Percentiles rank a stretch among this genome's conserved stretches.
Conservation (phyloP, 1,140 invertebrate species). For the Hydropsyche tenuis region DNA sequence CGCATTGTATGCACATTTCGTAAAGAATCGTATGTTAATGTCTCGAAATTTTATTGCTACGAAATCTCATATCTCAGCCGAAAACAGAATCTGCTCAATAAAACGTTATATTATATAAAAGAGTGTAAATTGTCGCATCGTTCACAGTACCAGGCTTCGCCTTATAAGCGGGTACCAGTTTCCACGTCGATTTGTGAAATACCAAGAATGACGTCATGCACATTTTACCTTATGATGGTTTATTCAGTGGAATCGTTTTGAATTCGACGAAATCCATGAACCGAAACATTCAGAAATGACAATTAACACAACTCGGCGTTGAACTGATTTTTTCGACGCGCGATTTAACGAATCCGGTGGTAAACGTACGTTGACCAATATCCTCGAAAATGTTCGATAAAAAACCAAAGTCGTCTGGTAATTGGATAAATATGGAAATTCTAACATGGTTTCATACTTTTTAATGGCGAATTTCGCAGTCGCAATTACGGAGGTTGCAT, state of each 20-base stretch:
- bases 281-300: too few relatives aligned
- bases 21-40: too few relatives aligned
- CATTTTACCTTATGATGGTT: too few relatives aligned
- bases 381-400: background rate
- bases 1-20: too few relatives aligned
- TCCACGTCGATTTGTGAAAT: conserved; percentile 20
- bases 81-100: too few relatives aligned
- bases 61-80: too few relatives aligned
- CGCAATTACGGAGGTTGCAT: background rate
- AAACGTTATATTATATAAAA: too few relatives aligned
- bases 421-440: conserved; percentile 12
- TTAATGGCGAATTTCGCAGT: conserved; percentile 4
- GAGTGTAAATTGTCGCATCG: conserved; percentile 5
- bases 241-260: too few relatives aligned
- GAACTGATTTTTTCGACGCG: too few relatives aligned
- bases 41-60: too few relatives aligned
- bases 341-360: background rate
- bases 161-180: conserved; percentile 15
- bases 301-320: too few relatives aligned
- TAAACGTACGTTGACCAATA: background rate
- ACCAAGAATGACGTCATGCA: conserved; percentile 11
- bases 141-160: background rate
- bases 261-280: too few relatives aligned
- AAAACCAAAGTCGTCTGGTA: background rate
- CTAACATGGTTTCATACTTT: conserved; percentile 1